phyloP scores from a whole-genome alignment of 2,113 vertebrate species.

The Scortum barcoo region DNA sequence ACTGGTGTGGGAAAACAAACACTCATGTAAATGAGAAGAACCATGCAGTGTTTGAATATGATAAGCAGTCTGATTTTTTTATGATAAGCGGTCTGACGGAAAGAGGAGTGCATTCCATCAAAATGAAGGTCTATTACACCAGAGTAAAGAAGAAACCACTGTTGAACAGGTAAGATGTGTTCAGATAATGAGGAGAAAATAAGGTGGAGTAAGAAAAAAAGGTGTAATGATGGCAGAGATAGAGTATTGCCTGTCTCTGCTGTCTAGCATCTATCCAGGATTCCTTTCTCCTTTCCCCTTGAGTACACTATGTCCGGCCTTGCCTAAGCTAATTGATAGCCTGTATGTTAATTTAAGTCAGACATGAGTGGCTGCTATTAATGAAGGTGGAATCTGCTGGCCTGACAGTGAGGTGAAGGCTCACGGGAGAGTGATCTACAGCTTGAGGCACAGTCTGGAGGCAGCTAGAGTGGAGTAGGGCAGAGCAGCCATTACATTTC shows the following conservation, averaged over 20 bases:
- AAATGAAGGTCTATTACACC: constrained; percentile 22
- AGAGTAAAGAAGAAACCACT: constrained; percentile 8
- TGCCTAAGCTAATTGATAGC: constrained; percentile 80
- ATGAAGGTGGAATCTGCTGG: constrained; percentile 75
- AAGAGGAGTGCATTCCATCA: constrained; percentile 21
- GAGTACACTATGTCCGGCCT: constrained; percentile 61
- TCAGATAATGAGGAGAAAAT: constrained; percentile 24
- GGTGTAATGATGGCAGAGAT: neutral
- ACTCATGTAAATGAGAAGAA: constrained; percentile 17
- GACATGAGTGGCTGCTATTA: constrained; percentile 82
- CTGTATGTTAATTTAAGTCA: constrained; percentile 79
- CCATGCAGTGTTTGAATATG: neutral
- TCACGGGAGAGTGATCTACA: constrained; percentile 69
- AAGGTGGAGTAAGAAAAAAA: constrained; percentile 5
- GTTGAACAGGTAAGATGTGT: constrained; percentile 11
- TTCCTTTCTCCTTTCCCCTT: constrained; percentile 52
- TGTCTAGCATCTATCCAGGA: constrained; percentile 47
- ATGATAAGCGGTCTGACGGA: neutral
- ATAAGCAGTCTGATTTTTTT: constrained; percentile 3
- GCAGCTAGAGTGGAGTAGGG: constrained; percentile 44
- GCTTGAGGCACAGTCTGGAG: constrained; percentile 59
- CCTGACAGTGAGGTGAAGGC: constrained; percentile 75
- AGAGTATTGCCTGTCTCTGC: constrained; percentile 7
- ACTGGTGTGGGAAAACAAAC: constrained; percentile 39
- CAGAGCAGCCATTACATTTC: constrained; percentile 51